phyloP scores from a whole-genome alignment of 2,888 invertebrate species.

The Meloe dianella region DNA sequence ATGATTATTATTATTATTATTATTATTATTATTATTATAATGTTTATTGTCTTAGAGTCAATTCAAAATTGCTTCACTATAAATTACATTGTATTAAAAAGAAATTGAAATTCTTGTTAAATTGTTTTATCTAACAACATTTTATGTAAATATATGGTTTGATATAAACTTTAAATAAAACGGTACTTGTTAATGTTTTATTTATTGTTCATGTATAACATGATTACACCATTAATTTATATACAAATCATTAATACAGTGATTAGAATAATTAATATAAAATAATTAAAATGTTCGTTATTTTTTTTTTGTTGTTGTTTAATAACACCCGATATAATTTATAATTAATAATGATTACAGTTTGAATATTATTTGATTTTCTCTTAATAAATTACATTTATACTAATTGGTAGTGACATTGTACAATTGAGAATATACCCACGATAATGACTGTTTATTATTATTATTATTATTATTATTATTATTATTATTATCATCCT shows the following conservation, averaged over 20 bases:
- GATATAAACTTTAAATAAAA: neutral
- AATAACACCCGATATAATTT: neutral
- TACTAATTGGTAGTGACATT: slow-evolving; percentile 15
- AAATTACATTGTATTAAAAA: neutral
- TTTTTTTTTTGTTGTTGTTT: too few species aligned
- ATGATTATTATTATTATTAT: too few species aligned
- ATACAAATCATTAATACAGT: neutral
- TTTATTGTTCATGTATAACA: neutral
- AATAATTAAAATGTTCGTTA: too few species aligned
- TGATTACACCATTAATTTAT: neutral
- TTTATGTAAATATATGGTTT: neutral
- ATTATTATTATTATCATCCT: too few species aligned
- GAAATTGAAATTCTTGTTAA: neutral
- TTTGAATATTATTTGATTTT: neutral
- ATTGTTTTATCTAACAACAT: neutral
- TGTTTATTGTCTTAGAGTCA: too few species aligned
- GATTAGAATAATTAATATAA: neutral
- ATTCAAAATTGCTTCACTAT: too few species aligned
- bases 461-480: too few species aligned
- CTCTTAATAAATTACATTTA: neutral
- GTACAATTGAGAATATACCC: neutral
- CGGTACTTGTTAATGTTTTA: neutral
- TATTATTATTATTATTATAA: too few species aligned
- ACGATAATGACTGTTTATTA: neutral
- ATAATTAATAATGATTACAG: neutral